phyloP scores from a whole-genome alignment of 2,888 invertebrate genomes.

The Tipula unca region DNA sequence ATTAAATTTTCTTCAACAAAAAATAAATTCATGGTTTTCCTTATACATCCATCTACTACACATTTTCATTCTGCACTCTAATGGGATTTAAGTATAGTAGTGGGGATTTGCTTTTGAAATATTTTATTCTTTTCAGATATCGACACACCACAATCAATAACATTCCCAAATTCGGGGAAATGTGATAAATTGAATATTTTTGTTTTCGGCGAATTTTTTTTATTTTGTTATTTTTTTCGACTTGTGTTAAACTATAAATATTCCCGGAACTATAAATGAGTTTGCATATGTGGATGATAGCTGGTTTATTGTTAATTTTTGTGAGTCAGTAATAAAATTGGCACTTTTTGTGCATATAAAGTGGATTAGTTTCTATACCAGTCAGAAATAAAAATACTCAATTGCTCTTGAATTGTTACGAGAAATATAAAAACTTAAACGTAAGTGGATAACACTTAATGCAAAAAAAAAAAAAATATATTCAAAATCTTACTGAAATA shows the following conservation, averaged over 20 bases:
- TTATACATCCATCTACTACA: neutral
- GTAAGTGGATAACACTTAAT: neutral
- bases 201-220: neutral
- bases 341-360: neutral
- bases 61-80: neutral
- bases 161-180: neutral
- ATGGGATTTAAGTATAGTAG: neutral
- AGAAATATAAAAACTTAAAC: too few relatives aligned
- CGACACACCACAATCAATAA: neutral
- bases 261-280: neutral
- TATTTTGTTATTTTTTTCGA: too few relatives aligned
- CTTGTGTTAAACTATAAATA: neutral
- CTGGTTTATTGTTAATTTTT: neutral
- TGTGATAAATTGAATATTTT: neutral
- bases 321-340: neutral
- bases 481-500: neutral
- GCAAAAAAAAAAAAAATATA: neutral
- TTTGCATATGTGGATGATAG: neutral
- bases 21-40: neutral
- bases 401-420: too few relatives aligned
- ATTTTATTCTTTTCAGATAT: neutral
- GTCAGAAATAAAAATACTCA: too few relatives aligned
- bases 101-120: neutral
- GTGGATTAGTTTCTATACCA: neutral
- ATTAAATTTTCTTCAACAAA: neutral